phyloP scores from a whole-genome alignment of 1,140 invertebrate species.

The Hesperophylax magnus region DNA sequence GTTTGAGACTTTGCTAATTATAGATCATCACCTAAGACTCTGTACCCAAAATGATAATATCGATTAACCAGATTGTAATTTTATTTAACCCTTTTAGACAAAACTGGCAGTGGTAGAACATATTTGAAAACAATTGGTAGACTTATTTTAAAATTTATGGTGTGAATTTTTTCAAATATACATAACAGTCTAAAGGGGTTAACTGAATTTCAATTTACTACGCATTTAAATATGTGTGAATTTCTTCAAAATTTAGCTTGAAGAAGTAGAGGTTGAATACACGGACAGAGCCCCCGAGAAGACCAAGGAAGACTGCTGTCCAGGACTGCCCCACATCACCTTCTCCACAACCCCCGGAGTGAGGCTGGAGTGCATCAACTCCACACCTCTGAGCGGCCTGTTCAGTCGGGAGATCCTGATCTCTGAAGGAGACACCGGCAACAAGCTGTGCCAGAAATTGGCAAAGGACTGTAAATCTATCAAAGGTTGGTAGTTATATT shows the following conservation, averaged over 20 bases:
- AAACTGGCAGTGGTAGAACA: too few relatives aligned
- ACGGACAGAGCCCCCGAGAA: constrained; percentile 84
- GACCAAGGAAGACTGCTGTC: constrained; percentile 92
- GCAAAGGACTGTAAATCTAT: constrained; percentile 75
- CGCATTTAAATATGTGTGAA: too few relatives aligned
- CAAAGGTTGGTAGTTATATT: constrained; percentile 72
- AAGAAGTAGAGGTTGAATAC: constrained; percentile 82
- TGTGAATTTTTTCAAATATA: too few relatives aligned
- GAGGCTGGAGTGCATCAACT: constrained; percentile 78
- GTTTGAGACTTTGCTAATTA: too few relatives aligned
- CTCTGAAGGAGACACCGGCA: constrained; percentile 77
- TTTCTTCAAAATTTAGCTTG: constrained; percentile 74
- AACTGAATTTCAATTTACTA: too few relatives aligned
- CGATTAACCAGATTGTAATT: too few relatives aligned
- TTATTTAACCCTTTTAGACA: too few relatives aligned
- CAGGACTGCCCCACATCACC: constrained; percentile 87
- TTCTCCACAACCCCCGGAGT: constrained; percentile 78
- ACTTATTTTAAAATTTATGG: too few relatives aligned
- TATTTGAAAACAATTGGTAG: too few relatives aligned
- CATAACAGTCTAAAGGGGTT: too few relatives aligned
- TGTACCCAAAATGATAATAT: too few relatives aligned
- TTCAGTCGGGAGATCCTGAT: constrained; percentile 79
- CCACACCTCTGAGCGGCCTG: constrained; percentile 78
- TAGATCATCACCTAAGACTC: too few relatives aligned
- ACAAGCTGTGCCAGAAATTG: constrained; percentile 76